phyloP scores from a whole-genome alignment of 2,888 invertebrate species.

The Serrognathus titanus region DNA sequence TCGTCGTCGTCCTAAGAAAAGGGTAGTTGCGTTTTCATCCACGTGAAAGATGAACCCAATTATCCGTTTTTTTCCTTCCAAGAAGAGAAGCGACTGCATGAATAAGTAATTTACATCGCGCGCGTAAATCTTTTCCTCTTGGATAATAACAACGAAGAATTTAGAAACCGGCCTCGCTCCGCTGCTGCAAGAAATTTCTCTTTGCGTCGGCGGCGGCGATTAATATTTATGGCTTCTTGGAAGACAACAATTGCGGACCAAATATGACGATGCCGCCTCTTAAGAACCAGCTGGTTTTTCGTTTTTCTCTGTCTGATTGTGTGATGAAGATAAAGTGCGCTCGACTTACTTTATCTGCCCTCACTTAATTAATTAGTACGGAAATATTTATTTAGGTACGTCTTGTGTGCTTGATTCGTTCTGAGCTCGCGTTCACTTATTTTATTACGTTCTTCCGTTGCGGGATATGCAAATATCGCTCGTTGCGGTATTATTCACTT shows the following conservation, averaged over 20 bases:
- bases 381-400: no score
- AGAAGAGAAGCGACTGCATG: background rate
- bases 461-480: no score
- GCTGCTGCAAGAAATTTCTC: background rate
- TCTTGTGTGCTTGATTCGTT: no score
- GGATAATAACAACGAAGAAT: background rate
- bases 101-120: background rate
- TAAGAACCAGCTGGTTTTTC: no score
- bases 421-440: no score
- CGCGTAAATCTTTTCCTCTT: background rate
- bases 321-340: no score
- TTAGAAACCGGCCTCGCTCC: background rate
- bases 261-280: constrained; percentile 5
- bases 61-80: background rate
- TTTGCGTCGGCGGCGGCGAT: constrained; percentile 4
- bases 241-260: constrained; percentile 14
- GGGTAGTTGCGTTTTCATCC: background rate
- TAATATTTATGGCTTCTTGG: constrained; percentile 16
- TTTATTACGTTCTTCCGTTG: no score
- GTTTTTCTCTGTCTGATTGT: no score
- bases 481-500: no score
- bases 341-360: no score
- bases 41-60: background rate
- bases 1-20: background rate
- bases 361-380: no score